Evolutionary conservation across 2,113 vertebrate genomes (phyloP).

Genomic region (Tyto alba): DNA sequence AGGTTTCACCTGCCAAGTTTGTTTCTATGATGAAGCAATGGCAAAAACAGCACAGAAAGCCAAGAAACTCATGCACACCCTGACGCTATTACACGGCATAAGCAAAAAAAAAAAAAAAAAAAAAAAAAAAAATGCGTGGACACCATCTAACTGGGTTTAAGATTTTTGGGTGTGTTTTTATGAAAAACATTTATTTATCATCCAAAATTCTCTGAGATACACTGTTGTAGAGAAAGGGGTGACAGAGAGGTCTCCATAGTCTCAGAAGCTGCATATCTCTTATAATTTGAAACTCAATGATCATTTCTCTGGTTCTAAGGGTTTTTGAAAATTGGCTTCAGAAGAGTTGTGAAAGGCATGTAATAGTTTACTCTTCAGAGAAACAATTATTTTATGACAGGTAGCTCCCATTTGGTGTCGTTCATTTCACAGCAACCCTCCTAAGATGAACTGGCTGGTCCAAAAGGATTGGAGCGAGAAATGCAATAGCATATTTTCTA

Average conservation of each 20-base stretch:
- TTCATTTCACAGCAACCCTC: background rate
- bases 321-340: background rate
- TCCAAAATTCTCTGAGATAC: background rate
- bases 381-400: background rate
- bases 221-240: background rate
- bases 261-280: background rate
- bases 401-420: background rate
- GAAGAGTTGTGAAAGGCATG: background rate
- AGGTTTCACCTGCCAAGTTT: background rate
- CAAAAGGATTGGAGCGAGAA: background rate
- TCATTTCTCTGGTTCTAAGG: background rate
- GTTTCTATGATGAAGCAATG: background rate
- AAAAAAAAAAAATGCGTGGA: background rate
- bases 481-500: background rate
- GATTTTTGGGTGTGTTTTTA: background rate
- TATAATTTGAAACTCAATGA: background rate
- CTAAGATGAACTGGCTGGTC: background rate
- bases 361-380: background rate
- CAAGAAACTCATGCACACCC: background rate
- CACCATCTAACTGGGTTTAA: background rate
- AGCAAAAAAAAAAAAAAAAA: background rate
- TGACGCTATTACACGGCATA: background rate
- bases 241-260: background rate
- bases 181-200: background rate
- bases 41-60: background rate